Conservation (phyloP, 2,113 vertebrate species). For the Ramphastos sulfuratus region DNA sequence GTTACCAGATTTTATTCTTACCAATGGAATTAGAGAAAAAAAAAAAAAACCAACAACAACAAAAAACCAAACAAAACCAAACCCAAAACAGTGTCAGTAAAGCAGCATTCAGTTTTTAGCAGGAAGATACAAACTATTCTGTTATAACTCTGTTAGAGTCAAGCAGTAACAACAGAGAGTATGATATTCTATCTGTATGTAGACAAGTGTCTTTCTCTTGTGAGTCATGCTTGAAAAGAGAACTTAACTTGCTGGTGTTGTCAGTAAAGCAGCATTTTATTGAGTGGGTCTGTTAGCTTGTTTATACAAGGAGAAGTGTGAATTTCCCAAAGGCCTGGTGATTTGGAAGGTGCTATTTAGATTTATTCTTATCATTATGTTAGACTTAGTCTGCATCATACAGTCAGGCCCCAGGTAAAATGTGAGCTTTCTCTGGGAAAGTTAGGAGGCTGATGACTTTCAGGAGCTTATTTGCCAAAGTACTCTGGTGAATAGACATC, state of each 20-base stretch:
- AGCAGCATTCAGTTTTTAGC: too few relatives aligned
- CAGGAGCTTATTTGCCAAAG: background rate
- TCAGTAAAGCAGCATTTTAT: slow-evolving; percentile 5
- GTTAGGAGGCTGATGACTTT: background rate
- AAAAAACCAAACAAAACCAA: too few relatives aligned
- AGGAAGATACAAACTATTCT: background rate
- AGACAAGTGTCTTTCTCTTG: background rate
- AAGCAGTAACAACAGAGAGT: background rate
- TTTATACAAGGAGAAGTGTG: background rate
- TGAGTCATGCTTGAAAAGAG: background rate
- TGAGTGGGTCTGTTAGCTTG: background rate
- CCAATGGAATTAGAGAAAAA: too few relatives aligned
- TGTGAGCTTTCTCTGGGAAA: background rate
- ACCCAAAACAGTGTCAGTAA: too few relatives aligned
- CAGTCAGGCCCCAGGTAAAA: slow-evolving; percentile 27
- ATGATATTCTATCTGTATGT: background rate
- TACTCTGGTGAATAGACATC: background rate
- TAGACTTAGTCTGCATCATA: background rate
- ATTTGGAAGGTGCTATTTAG: slow-evolving; percentile 22
- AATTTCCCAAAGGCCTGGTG: slow-evolving; percentile 41
- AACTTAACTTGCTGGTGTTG: background rate
- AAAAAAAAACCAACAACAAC: background rate
- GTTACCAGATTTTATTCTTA: background rate
- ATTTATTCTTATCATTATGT: slow-evolving; percentile 11
- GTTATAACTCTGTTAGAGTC: background rate